phyloP scores from a whole-genome alignment of 2,797 vertebrate genomes.

The Vespertilio murinus region DNA sequence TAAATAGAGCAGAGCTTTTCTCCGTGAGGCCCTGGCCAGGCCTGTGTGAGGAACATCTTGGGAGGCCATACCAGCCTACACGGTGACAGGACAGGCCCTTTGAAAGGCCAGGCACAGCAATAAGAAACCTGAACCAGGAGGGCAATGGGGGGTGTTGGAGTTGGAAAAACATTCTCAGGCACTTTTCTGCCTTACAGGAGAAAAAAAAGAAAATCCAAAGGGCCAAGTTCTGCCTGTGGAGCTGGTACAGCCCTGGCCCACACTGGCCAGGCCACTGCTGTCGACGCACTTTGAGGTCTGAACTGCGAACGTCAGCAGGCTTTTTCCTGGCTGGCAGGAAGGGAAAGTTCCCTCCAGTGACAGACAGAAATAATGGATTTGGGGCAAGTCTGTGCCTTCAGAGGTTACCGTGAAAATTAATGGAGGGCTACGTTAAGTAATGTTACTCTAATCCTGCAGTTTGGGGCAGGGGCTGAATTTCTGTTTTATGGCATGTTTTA shows the following conservation, averaged over 20 bases:
- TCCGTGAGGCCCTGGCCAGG: neutral
- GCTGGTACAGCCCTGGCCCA: slow-evolving; percentile 10
- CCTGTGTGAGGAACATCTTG: neutral
- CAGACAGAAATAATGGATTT: slow-evolving; percentile 76
- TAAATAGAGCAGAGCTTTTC: slow-evolving; percentile 27
- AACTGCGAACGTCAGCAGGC: slow-evolving; percentile 72
- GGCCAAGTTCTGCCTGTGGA: neutral
- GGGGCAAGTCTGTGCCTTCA: slow-evolving; percentile 72
- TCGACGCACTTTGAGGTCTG: slow-evolving; percentile 66
- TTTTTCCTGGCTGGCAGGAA: slow-evolving; percentile 79
- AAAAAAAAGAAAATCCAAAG: neutral
- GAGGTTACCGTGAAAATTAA: slow-evolving; percentile 82
- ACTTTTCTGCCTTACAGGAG: slow-evolving; percentile 38
- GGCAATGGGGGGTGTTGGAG: neutral
- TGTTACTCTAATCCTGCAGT: slow-evolving; percentile 84
- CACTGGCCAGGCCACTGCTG: neutral
- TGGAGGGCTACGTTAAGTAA: slow-evolving; percentile 81
- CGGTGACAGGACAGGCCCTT: slow-evolving; percentile 32
- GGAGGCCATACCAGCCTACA: neutral
- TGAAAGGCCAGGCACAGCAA: slow-evolving; percentile 39
- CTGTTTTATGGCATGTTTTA: slow-evolving; percentile 82
- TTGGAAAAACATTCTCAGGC: slow-evolving; percentile 68
- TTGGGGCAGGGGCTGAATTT: slow-evolving; percentile 79
- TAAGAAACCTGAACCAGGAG: slow-evolving; percentile 60
- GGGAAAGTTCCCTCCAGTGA: slow-evolving; percentile 79